These are phyloP conservation scores for Norana najaformis DNA, from an alignment of 2,888 invertebrate species.

Conservation along the genomic window DNA sequence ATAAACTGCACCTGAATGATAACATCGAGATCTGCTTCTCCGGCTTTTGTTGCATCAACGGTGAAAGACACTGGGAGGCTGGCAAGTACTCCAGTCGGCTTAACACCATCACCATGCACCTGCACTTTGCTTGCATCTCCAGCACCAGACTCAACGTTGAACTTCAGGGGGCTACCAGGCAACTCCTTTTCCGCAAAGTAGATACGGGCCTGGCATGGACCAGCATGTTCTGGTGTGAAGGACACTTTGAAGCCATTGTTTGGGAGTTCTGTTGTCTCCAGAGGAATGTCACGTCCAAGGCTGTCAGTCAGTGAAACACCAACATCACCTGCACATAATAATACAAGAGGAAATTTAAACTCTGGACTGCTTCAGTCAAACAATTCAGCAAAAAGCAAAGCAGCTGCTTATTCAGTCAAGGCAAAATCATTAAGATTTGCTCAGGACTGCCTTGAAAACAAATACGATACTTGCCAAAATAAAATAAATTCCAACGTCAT, in stretches of 20 bases:
- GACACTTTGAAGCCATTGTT: constrained; percentile 58
- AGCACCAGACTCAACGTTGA: constrained; percentile 46
- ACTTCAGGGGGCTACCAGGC: constrained; percentile 61
- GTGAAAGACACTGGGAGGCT: constrained; percentile 37
- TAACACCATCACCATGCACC: constrained; percentile 39
- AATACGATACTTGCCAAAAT: neutral
- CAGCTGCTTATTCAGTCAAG: neutral
- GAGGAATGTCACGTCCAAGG: constrained; percentile 70
- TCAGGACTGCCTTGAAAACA: neutral
- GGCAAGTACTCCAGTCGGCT: constrained; percentile 35
- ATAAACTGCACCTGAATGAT: constrained; percentile 34
- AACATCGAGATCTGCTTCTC: constrained; percentile 34
- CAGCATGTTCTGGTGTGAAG: constrained; percentile 59
- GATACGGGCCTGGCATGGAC: constrained; percentile 58
- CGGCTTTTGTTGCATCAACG: constrained; percentile 37
- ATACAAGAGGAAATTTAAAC: neutral
- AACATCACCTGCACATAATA: constrained; percentile 62
- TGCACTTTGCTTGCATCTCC: constrained; percentile 31
- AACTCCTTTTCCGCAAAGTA: constrained; percentile 61
- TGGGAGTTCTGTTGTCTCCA: constrained; percentile 73
- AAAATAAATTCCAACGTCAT: neutral
- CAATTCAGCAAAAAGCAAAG: neutral
- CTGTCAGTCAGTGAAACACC: constrained; percentile 66
- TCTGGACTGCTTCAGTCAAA: neutral
- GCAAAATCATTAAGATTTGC: neutral